Evolutionary conservation across 2,113 vertebrate genomes (phyloP), one percentile per base, ranked within the genome.

Genomic region (Sapajus apella): DNA sequence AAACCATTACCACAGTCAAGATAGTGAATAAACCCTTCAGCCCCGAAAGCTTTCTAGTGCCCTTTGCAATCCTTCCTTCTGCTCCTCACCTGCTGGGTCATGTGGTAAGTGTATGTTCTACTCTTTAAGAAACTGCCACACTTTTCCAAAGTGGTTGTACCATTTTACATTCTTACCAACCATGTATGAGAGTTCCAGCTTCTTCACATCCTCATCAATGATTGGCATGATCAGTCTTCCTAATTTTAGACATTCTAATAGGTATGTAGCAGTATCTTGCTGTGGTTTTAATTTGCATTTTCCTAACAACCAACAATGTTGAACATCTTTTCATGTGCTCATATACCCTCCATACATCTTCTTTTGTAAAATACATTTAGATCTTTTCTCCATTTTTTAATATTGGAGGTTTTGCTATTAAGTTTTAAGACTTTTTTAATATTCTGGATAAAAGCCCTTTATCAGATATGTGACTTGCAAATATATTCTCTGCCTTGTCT

Each of bases 221-320:
- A 58, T 56, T 87, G 50, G 11, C 13, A 37, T 37, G 17, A 7
- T 81, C 64, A 68, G 10, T 58, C 66, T 70, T 83, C 21, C 55
- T 79, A 79, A 82, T 82, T 82, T 89, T 50, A 61, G 66, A 37
- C 30, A 35, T 32, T 55, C 30, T 85, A 55, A 52, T 55, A 55
- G 58, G 50, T 43, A n/a, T n/a, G 23, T 64, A 64, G 47, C 45
- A 8, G n/a, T 72, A 12, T 27, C 50, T 84, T 88, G 32, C 32
- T 68, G 14, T 50, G 23, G n/a, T 55, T 75, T 92, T 56, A 88
- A 75, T 89, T 89, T 93, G 21, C n/a, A 56, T 84, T 96, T 88
- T 66, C 72, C 16, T 72, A 90, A 16, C 58, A 58, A 17, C 70
- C 58, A 58, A 23, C 70, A 35, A 56, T 68, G 32, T 56, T 76